Base-by-base conservation (phyloP, 2,888 invertebrate species). In the Trachelus tabidus region DNA sequence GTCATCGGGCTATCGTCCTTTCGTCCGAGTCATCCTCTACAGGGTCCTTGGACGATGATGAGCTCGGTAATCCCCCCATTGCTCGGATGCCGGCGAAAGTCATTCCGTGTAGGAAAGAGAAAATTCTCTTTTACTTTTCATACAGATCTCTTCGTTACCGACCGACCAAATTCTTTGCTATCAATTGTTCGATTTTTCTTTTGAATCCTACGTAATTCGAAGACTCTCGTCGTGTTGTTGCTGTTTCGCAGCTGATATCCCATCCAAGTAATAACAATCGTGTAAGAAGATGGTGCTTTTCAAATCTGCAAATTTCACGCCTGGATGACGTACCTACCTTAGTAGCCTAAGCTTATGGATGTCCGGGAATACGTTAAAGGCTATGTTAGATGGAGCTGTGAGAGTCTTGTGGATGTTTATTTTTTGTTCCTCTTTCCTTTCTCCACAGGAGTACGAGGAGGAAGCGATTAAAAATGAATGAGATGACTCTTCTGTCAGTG, bases 401-500 rank as follows among this genome's bases (percentile, higher is more conserved):
- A 40, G 56, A 56, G 56, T 56, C 56, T 56, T 23, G 56, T 56
- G 56, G 23, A 56, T 56, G 56, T 56, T 56, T 56, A 23, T 56
- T 56, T 56, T 56, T 56, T 56, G 23, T 9, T 56, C 9, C 9
- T 56, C 23, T 56, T 23, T 23, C 23, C 23, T 56, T 56, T 56
- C 56, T 23, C 23, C 56, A 9, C 56, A 9, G 23, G 56, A 71
- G 71, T 31, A 71, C 71, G 71, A 71, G 71, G 11, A 71, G 71
- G 71, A 71, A 71, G 71, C 71, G 71, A 71, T 71, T 71, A 71
- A 31, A 71, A 71, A 34, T 34, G 71, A 71, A 71, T 71, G 71
- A 31, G 71, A 71, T 71, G 71, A 71, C 71, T 71, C 71, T 30
- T 71, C 71, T 71, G 31, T 31, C 71, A 15, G 15, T 12, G 71